Evolutionary conservation across 2,113 vertebrate species (phyloP).

Genomic region (Oxyruncus cristatus): DNA sequence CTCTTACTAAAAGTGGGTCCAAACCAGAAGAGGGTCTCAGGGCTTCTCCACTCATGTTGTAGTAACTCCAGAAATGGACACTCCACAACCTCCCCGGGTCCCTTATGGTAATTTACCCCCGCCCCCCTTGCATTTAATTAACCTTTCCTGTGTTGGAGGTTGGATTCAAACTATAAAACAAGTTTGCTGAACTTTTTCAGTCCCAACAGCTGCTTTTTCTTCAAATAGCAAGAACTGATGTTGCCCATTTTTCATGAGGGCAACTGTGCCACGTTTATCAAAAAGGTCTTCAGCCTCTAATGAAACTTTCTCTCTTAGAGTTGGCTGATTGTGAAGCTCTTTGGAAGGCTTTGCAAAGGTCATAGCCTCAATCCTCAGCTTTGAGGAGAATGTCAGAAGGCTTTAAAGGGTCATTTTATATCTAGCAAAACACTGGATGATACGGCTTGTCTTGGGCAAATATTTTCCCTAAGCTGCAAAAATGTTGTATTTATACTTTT

Average conservation of each 20-base stretch:
- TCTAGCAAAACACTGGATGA: constrained; percentile 6
- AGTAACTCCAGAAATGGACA: background rate
- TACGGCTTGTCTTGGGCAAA: constrained; percentile 32
- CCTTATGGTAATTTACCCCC: background rate
- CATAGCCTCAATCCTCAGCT: constrained; percentile 58
- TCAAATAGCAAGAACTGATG: background rate
- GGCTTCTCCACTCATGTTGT: background rate
- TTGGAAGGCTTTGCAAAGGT: constrained; percentile 60
- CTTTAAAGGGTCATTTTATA: constrained; percentile 63
- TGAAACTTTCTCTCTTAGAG: constrained; percentile 8
- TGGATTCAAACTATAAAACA: background rate
- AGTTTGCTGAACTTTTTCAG: background rate
- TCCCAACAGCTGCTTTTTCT: background rate
- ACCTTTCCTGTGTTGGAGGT: background rate
- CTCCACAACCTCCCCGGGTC: background rate
- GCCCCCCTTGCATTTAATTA: background rate
- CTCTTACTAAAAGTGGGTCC: background rate
- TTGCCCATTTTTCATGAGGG: background rate
- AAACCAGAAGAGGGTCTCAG: background rate
- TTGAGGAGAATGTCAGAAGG: constrained; percentile 54
- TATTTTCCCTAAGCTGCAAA: constrained; percentile 51
- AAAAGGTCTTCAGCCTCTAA: constrained; percentile 1
- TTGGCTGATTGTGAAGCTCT: constrained; percentile 26
- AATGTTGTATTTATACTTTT: constrained; percentile 60
- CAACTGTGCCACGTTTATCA: background rate